phyloP scores from a whole-genome alignment of 2,888 invertebrate species.

The Andrena haemorrhoa region DNA sequence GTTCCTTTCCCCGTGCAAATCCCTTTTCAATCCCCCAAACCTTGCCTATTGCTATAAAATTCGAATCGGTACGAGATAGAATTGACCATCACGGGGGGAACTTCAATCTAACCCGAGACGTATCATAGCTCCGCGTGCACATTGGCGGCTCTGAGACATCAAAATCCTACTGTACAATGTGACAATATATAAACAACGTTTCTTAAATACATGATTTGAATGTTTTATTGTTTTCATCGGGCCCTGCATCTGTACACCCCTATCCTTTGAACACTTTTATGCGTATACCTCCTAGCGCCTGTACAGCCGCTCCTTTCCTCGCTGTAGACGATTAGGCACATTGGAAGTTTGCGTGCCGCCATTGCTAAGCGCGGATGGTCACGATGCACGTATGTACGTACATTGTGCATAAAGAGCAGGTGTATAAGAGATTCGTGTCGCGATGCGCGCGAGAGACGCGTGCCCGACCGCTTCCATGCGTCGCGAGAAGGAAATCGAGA shows the following conservation, averaged over 20 bases:
- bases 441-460: not conserved
- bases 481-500: not conserved
- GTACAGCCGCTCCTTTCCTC: conserved; percentile 31
- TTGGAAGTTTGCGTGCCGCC: conserved; percentile 48
- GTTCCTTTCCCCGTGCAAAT: not conserved
- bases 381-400: conserved; percentile 1
- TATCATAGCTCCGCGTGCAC: conserved; percentile 33
- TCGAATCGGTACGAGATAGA: conserved; percentile 47
- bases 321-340: conserved; percentile 43
- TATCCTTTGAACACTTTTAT: conserved; percentile 31
- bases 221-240: conserved; percentile 69
- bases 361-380: conserved; percentile 23
- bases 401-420: not conserved
- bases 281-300: conserved; percentile 24
- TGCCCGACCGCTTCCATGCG: not conserved
- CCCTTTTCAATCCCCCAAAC: not conserved
- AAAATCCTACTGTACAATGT: conserved; percentile 56
- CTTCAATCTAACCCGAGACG: conserved; percentile 18
- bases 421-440: conserved; percentile 11
- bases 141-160: conserved; percentile 32
- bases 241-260: conserved; percentile 64
- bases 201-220: conserved; percentile 61
- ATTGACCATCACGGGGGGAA: conserved; percentile 31
- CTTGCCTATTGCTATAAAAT: not conserved
- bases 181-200: conserved; percentile 62